Conservation (phyloP, 37 sponge, comb jelly and placozoan genomes). For the Petrosia ficiformis region DNA sequence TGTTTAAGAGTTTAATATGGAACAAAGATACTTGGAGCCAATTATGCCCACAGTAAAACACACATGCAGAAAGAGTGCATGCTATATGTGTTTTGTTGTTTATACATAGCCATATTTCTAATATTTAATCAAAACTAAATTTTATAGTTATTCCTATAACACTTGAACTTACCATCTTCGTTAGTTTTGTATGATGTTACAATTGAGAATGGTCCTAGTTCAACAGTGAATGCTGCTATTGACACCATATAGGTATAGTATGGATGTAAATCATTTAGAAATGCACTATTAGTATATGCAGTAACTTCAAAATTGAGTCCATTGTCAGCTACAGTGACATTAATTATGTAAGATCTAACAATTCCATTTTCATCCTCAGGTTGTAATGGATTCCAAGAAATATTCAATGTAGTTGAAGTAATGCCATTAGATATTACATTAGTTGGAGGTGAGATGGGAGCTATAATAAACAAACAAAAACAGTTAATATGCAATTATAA, state of each 20-base stretch:
- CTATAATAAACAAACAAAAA: slow-evolving; percentile 24
- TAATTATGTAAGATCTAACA: slow-evolving; percentile 19
- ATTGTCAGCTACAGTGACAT: slow-evolving; percentile 13
- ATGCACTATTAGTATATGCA: neutral
- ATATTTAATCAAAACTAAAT: too few relatives aligned
- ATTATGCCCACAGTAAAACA: too few relatives aligned
- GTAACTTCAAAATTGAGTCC: slow-evolving; percentile 8
- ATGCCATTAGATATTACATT: neutral
- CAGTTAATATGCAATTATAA: neutral
- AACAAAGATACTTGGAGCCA: too few relatives aligned
- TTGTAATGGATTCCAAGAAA: slow-evolving; percentile 21
- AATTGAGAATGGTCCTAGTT: slow-evolving; percentile 16
- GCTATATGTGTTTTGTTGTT: too few relatives aligned
- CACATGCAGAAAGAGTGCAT: too few relatives aligned
- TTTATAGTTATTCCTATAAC: too few relatives aligned
- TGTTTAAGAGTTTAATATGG: too few relatives aligned
- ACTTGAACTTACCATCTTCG: slow-evolving; percentile 44
- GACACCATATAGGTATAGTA: slow-evolving; percentile 20
- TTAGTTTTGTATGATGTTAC: neutral
- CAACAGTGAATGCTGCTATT: slow-evolving; percentile 30
- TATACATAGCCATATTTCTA: too few relatives aligned
- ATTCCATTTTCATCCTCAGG: slow-evolving; percentile 29
- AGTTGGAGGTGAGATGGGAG: slow-evolving; percentile 13
- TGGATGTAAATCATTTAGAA: slow-evolving; percentile 5
- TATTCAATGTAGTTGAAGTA: slow-evolving; percentile 4